These are phyloP conservation scores for Benthochromis sp. DNA, from an alignment of 2,113 vertebrate genomes.

Conservation along the genomic window DNA sequence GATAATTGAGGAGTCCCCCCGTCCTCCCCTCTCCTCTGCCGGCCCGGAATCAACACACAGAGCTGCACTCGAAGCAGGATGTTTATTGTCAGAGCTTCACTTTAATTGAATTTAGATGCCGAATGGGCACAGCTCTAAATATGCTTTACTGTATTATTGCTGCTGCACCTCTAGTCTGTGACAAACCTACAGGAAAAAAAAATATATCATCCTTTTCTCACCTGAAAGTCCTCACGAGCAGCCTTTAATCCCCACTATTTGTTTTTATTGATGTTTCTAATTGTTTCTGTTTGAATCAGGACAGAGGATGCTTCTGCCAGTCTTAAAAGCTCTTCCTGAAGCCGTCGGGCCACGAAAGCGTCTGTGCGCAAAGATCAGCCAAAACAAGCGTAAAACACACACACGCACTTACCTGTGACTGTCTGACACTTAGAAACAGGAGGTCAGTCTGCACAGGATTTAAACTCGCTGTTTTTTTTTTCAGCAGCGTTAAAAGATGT, in stretches of 20 bases:
- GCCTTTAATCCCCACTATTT: not conserved
- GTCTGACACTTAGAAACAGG: not conserved
- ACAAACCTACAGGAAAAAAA: not conserved
- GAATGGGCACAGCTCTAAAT: not conserved
- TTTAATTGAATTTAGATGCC: not conserved
- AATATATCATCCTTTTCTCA: not conserved
- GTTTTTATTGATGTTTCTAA: not conserved
- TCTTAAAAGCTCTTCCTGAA: not conserved
- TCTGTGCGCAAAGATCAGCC: not conserved
- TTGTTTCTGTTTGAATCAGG: not conserved
- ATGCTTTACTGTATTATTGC: not conserved
- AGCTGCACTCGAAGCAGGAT: not conserved
- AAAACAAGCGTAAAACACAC: not conserved
- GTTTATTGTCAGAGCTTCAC: conserved; percentile 11
- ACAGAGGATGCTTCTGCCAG: not conserved
- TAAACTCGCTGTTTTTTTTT: not conserved
- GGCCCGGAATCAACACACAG: conserved; percentile 17
- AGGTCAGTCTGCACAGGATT: not conserved
- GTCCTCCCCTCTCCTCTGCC: not conserved
- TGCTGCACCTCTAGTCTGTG: not conserved
- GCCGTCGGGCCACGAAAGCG: not conserved
- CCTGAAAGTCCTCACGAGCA: not conserved
- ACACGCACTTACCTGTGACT: not conserved
- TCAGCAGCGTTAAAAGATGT: not conserved
- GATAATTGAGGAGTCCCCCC: not conserved